Conservation (phyloP, 1,140 invertebrate species). For the Belonocnema kinseyi region DNA sequence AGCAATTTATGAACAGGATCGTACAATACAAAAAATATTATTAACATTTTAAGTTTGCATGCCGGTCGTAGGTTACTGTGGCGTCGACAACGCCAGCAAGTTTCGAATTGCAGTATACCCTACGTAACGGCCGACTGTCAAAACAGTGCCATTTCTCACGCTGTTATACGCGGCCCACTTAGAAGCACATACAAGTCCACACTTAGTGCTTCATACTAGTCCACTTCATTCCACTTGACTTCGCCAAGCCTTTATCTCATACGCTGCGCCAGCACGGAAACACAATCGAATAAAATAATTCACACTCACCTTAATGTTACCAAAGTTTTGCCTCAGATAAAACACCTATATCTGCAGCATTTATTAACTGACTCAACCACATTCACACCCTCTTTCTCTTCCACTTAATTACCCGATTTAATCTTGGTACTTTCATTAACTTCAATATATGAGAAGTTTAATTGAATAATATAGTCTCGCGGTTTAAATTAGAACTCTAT, state of each 20-base stretch:
- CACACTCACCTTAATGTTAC: slow-evolving; percentile 40
- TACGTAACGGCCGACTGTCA: slow-evolving; percentile 62
- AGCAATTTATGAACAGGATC: neutral
- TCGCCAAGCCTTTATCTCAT: slow-evolving; percentile 39
- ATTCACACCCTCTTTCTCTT: neutral
- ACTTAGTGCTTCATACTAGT: slow-evolving; percentile 48
- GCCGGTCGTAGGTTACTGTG: neutral
- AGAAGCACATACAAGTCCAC: slow-evolving; percentile 53
- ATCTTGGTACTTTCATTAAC: neutral
- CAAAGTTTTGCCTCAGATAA: slow-evolving; percentile 26
- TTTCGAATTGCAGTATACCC: slow-evolving; percentile 38
- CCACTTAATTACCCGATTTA: neutral
- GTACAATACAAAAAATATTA: neutral
- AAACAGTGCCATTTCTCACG: slow-evolving; percentile 70
- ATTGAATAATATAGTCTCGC: too few species aligned
- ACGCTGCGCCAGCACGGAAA: slow-evolving; percentile 43
- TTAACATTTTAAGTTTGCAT: slow-evolving; percentile 2
- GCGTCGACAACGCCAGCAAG: slow-evolving; percentile 29
- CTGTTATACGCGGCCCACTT: slow-evolving; percentile 68
- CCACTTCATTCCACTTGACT: slow-evolving; percentile 53
- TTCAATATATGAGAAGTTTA: neutral
- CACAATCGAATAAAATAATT: slow-evolving; percentile 58
- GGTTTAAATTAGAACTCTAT: too few species aligned
- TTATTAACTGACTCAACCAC: neutral
- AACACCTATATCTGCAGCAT: neutral